Evolutionary conservation across 2,888 invertebrate genomes (phyloP).

Genomic region (Bursaphelenchus okinawaensis): DNA sequence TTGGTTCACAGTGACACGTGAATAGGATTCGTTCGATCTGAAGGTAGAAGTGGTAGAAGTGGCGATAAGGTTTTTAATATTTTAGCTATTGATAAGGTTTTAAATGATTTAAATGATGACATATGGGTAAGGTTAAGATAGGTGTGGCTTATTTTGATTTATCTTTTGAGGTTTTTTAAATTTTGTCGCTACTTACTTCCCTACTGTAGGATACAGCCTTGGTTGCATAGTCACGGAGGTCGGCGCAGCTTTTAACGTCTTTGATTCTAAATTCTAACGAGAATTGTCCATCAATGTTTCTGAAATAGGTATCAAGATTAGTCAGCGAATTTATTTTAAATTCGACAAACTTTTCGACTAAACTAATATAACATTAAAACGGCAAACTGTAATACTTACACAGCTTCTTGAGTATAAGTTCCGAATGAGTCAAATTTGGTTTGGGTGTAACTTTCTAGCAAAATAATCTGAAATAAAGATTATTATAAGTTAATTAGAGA

Average conservation of each 20-base stretch:
- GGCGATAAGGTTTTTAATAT: too few relatives aligned
- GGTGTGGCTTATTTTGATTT: too few relatives aligned
- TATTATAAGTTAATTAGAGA: too few relatives aligned
- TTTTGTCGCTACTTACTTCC: not conserved
- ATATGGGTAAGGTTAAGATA: too few relatives aligned
- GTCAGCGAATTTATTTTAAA: too few relatives aligned
- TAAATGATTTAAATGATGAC: too few relatives aligned
- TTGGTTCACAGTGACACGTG: conserved; percentile 11
- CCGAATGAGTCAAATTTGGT: conserved; percentile 10
- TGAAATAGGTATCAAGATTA: not conserved
- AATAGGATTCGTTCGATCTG: conserved; percentile 13
- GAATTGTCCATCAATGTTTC: conserved; percentile 11
- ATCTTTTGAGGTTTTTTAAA: not conserved
- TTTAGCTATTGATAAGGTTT: too few relatives aligned
- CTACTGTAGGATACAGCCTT: conserved; percentile 12
- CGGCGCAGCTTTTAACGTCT: conserved; percentile 2
- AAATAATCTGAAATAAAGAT: not conserved
- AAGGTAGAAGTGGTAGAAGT: not conserved
- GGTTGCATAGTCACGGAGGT: conserved; percentile 2
- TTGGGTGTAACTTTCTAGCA: conserved; percentile 9
- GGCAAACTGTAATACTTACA: too few relatives aligned
- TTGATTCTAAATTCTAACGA: not conserved
- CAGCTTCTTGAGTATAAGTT: conserved; percentile 1
- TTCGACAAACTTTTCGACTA: too few relatives aligned
- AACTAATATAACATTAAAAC: too few relatives aligned